These are phyloP conservation scores for Centropyge bicolor DNA, from an alignment of 2,797 vertebrate genomes.

Conservation along the genomic window DNA sequence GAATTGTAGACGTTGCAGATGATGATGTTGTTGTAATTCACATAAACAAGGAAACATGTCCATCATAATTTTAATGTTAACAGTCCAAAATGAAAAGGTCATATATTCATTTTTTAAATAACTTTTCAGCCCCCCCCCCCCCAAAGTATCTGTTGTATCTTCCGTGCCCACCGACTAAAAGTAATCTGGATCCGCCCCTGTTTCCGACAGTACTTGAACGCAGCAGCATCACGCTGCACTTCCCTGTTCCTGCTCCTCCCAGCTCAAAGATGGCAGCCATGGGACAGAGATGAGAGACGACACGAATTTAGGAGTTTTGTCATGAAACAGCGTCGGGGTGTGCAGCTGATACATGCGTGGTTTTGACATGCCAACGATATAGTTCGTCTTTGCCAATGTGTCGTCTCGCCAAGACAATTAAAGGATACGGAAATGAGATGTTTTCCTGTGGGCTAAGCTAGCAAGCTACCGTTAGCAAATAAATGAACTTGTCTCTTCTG, in stretches of 20 bases:
- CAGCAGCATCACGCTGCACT: slow-evolving; percentile 55
- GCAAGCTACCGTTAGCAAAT: slow-evolving; percentile 76
- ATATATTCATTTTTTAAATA: too few relatives aligned
- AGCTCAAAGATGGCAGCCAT: slow-evolving; percentile 80
- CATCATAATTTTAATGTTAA: too few relatives aligned
- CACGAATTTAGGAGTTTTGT: slow-evolving; percentile 60
- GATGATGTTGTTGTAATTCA: too few relatives aligned
- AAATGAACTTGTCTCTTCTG: slow-evolving; percentile 73
- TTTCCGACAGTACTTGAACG: slow-evolving; percentile 38
- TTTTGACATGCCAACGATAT: slow-evolving; percentile 40
- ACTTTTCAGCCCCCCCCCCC: too few relatives aligned
- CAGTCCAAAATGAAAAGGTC: too few relatives aligned
- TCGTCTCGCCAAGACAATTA: slow-evolving; percentile 25
- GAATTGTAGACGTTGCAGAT: too few relatives aligned
- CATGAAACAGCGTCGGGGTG: slow-evolving; percentile 37
- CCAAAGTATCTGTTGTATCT: too few relatives aligned
- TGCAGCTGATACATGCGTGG: slow-evolving; percentile 6
- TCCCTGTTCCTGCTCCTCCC: slow-evolving; percentile 77
- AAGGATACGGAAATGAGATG: slow-evolving; percentile 58
- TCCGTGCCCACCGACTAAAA: too few relatives aligned
- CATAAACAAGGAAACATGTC: too few relatives aligned
- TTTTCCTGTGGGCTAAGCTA: slow-evolving; percentile 75
- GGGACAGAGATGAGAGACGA: slow-evolving; percentile 71
- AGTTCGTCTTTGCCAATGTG: slow-evolving; percentile 33
- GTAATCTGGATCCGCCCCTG: too few relatives aligned